phyloP scores from a whole-genome alignment of 2,888 invertebrate species.

The Leucophenga maculata region DNA sequence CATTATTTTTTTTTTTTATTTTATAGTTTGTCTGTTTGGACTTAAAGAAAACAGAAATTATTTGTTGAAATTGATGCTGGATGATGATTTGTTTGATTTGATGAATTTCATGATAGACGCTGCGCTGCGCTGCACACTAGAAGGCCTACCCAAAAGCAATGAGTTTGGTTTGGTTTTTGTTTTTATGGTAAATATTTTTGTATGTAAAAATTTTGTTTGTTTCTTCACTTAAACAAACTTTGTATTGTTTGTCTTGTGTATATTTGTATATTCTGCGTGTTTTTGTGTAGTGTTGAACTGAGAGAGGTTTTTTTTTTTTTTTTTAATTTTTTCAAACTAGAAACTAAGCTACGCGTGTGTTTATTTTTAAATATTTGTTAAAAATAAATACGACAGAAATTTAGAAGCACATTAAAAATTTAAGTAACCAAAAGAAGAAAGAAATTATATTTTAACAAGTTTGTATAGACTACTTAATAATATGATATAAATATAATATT shows the following conservation, averaged over 20 bases:
- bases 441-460: background rate
- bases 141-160: too few species aligned
- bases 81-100: constrained; percentile 5
- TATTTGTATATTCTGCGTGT: constrained; percentile 20
- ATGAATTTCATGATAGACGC: background rate
- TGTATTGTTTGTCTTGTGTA: constrained; percentile 27
- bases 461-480: too few species aligned
- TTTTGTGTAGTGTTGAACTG: background rate
- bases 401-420: constrained; percentile 26
- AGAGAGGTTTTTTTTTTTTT: background rate
- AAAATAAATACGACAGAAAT: background rate
- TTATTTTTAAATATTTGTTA: constrained; percentile 20
- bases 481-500: too few species aligned
- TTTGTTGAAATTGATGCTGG: background rate
- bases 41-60: constrained; percentile 7
- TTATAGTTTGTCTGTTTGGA: constrained; percentile 24
- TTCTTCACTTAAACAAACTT: background rate
- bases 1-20: background rate
- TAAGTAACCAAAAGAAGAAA: background rate
- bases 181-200: background rate
- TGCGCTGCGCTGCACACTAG: too few species aligned
- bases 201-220: constrained; percentile 3
- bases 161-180: background rate
- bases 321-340: background rate
- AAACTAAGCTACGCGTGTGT: constrained; percentile 27